Evolutionary conservation across 2,888 invertebrate genomes (phyloP).

Genomic region (Allacma fusca): DNA sequence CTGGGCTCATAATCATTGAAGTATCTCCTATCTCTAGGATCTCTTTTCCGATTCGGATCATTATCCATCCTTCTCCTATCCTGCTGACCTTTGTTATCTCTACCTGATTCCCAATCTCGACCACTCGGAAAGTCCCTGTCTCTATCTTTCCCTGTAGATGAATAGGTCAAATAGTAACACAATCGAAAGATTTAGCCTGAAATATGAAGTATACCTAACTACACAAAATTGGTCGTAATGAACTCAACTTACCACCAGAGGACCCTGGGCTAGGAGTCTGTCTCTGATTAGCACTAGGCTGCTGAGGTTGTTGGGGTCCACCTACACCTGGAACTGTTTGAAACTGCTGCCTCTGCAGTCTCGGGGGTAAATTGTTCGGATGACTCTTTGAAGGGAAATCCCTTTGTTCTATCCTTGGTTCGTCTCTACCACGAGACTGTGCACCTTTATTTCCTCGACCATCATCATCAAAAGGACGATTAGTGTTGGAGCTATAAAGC

Average conservation of each 20-base stretch:
- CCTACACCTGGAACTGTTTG: constrained; percentile 35
- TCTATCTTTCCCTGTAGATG: constrained; percentile 38
- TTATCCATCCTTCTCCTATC: constrained; percentile 37
- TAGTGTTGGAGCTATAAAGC: not conserved
- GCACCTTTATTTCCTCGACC: constrained; percentile 47
- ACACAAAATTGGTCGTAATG: no score
- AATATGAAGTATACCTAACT: not conserved
- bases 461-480: constrained; percentile 55
- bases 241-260: constrained; percentile 37
- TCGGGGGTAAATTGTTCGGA: constrained; percentile 56
- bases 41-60: constrained; percentile 20
- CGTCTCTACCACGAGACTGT: constrained; percentile 46
- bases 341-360: constrained; percentile 55
- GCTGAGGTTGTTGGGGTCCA: constrained; percentile 23
- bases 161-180: not conserved
- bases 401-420: constrained; percentile 29
- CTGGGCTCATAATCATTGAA: constrained; percentile 35
- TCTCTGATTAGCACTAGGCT: constrained; percentile 48
- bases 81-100: constrained; percentile 17
- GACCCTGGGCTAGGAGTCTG: constrained; percentile 59
- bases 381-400: constrained; percentile 54
- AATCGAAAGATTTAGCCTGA: not conserved
- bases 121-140: constrained; percentile 42
- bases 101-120: constrained; percentile 43
- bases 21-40: constrained; percentile 25